Conservation (phyloP, 2,888 invertebrate genomes). For the Protophormia terraenovae region DNA sequence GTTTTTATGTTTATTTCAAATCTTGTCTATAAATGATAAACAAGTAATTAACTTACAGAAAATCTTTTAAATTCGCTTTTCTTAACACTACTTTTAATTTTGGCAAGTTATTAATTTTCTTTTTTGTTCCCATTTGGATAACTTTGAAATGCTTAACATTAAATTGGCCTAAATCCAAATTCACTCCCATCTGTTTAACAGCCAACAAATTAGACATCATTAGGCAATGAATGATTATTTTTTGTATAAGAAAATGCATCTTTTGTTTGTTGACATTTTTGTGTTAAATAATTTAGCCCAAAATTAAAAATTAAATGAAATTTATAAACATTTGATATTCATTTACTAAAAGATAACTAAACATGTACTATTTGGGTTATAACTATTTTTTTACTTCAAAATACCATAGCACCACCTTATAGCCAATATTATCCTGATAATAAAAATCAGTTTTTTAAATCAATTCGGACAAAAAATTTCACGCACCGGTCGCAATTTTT, state of each 20-base stretch:
- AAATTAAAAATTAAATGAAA: not conserved
- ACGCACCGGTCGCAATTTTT: too few relatives aligned
- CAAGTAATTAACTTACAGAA: not conserved
- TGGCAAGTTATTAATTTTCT: not conserved
- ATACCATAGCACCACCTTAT: too few relatives aligned
- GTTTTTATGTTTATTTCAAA: too few relatives aligned
- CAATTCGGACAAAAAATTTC: too few relatives aligned
- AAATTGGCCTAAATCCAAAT: slow-evolving; percentile 48
- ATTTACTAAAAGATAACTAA: too few relatives aligned
- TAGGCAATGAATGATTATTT: slow-evolving; percentile 5
- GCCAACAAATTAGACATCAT: not conserved
- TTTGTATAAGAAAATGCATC: not conserved
- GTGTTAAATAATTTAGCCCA: not conserved
- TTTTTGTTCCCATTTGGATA: slow-evolving; percentile 18
- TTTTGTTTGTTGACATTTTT: not conserved
- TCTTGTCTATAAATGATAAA: too few relatives aligned
- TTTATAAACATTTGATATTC: too few relatives aligned
- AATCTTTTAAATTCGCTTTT: not conserved
- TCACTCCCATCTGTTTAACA: not conserved
- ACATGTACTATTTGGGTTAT: too few relatives aligned
- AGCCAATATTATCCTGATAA: too few relatives aligned
- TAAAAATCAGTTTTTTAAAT: too few relatives aligned
- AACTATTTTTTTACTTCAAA: too few relatives aligned
- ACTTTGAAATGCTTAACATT: slow-evolving; percentile 27
- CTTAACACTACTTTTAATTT: not conserved